Evolutionary conservation across 2,888 invertebrate species (phyloP).

Genomic region (Onthophagus sagittarius): DNA sequence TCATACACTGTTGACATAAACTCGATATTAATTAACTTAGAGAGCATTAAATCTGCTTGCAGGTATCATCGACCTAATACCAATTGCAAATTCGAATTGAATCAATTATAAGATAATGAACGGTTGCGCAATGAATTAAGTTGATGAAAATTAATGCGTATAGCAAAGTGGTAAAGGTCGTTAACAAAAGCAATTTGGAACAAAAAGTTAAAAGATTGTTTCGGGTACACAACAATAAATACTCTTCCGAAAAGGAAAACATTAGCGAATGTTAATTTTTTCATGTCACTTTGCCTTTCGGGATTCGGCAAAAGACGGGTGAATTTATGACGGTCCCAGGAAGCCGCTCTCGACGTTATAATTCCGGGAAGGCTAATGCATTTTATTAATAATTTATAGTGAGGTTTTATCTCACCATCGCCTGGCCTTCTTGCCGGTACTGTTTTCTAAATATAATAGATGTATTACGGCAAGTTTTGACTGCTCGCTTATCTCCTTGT

Average conservation of each 20-base stretch:
- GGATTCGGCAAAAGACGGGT: neutral
- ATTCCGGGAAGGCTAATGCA: constrained; percentile 5
- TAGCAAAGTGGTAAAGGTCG: neutral
- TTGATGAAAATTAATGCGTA: neutral
- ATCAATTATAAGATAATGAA: neutral
- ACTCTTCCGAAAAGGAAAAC: neutral
- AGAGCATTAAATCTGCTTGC: neutral
- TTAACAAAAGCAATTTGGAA: neutral
- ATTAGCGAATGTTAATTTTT: neutral
- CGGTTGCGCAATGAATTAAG: neutral
- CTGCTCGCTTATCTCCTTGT: neutral
- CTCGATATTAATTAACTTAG: neutral
- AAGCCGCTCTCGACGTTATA: neutral
- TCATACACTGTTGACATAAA: neutral
- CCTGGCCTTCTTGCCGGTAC: neutral
- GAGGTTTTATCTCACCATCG: neutral
- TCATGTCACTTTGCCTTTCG: neutral
- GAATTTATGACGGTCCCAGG: neutral
- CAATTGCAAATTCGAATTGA: neutral
- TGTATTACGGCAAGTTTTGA: neutral
- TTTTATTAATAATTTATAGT: constrained; percentile 9
- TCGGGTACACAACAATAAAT: neutral
- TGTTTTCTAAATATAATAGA: neutral
- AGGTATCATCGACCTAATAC: neutral
- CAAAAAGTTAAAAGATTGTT: neutral